Evolutionary conservation across 2,888 invertebrate species (phyloP).

Genomic region (Macrosoma leucophasiata): DNA sequence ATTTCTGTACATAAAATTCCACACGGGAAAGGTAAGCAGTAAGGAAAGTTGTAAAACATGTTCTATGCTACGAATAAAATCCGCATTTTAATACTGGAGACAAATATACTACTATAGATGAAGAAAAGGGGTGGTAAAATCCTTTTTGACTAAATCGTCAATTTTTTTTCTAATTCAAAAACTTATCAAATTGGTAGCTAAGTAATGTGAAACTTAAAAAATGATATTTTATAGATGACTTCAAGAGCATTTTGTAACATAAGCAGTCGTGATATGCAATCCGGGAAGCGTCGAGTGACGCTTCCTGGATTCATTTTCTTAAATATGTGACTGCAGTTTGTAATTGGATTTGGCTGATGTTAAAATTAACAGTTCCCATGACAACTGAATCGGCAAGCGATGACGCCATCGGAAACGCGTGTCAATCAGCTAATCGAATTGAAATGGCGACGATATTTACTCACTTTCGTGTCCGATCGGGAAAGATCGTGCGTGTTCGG

Average conservation of each 20-base stretch:
- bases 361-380: constrained; percentile 4
- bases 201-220: too few species aligned
- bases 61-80: too few species aligned
- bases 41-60: too few species aligned
- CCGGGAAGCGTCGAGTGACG: too few species aligned
- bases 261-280: too few species aligned
- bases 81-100: too few species aligned
- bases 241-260: too few species aligned
- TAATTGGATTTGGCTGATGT: not conserved
- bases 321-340: constrained; percentile 6
- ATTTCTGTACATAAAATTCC: constrained; percentile 18
- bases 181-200: too few species aligned
- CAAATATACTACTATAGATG: too few species aligned
- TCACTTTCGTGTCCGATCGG: constrained; percentile 32
- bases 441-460: constrained; percentile 34
- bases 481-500: constrained; percentile 34
- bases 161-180: not conserved
- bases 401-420: constrained; percentile 32
- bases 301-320: too few species aligned
- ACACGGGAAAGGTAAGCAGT: too few species aligned
- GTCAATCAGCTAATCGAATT: constrained; percentile 25
- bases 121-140: not conserved
- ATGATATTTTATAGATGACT: too few species aligned
- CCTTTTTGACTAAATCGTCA: not conserved
- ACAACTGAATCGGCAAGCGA: constrained; percentile 9